A percentile compares a stretch with the other conserved stretches of the same genome.
These are phyloP conservation scores for Notolepis coatsorum DNA, from an alignment of 2,797 vertebrate genomes.

Conservation along the genomic window DNA sequence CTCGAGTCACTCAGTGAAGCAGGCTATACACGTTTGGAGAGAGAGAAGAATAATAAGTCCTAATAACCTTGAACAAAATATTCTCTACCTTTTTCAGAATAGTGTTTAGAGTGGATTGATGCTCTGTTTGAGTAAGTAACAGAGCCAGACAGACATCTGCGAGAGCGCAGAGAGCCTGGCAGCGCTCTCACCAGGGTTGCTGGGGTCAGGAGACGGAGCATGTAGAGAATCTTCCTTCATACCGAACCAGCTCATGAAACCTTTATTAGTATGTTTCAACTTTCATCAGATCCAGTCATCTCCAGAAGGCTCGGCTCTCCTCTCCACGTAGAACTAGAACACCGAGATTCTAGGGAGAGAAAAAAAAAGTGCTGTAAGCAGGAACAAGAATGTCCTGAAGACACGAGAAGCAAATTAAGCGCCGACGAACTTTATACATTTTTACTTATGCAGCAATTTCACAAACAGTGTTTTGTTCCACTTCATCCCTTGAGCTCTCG, in stretches of 20 bases:
- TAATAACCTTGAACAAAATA: too few species aligned
- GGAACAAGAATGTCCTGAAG: background rate
- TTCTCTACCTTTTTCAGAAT: too few species aligned
- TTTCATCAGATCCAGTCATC: conserved; percentile 69
- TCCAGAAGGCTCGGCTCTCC: conserved; percentile 50
- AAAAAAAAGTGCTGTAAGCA: background rate
- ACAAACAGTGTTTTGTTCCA: conserved; percentile 8
- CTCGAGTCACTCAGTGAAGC: too few species aligned
- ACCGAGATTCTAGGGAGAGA: conserved; percentile 35
- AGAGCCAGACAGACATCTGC: conserved; percentile 26
- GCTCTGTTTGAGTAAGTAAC: too few species aligned
- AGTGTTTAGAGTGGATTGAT: too few species aligned
- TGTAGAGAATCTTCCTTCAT: conserved; percentile 20
- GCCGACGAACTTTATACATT: too few species aligned
- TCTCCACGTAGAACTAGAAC: conserved; percentile 41
- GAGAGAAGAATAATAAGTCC: too few species aligned
- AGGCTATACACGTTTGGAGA: too few species aligned
- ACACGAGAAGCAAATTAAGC: background rate
- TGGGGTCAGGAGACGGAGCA: conserved; percentile 50
- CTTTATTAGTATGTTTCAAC: conserved; percentile 69
- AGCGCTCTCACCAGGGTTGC: conserved; percentile 36
- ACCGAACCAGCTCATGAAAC: conserved; percentile 69
- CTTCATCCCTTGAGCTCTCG: background rate
- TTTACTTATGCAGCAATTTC: conserved; percentile 4
- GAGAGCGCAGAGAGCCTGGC: conserved; percentile 40